These are phyloP conservation scores for Acrocephalus arundinaceus DNA, from an alignment of 2,113 vertebrate genomes.

Conservation along the genomic window DNA sequence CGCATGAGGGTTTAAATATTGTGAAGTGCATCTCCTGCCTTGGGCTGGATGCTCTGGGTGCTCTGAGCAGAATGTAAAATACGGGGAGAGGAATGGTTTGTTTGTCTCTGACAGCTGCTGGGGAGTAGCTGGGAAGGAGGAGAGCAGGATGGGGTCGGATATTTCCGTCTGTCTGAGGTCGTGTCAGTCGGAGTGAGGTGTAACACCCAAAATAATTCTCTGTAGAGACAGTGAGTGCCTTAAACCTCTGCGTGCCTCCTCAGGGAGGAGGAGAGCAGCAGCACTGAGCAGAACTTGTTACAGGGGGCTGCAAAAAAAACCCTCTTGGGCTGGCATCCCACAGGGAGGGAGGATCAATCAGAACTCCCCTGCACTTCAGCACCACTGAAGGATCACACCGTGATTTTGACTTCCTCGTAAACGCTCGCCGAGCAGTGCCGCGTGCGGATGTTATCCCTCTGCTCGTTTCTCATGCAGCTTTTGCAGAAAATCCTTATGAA, in stretches of 20 bases:
- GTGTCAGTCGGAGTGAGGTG: not conserved
- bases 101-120: not conserved
- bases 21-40: constrained; percentile 19
- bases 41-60: not conserved
- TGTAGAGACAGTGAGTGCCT: not conserved
- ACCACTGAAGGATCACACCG: not conserved
- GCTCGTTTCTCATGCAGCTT: not conserved
- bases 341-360: not conserved
- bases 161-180: not conserved
- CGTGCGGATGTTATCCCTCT: not conserved
- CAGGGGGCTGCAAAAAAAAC: not conserved
- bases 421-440: fast-evolving
- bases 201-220: not conserved
- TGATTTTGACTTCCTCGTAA: not conserved
- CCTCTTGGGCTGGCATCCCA: not conserved
- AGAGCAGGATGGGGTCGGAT: not conserved
- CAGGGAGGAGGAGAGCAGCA: not conserved
- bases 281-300: not conserved
- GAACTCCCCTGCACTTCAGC: not conserved
- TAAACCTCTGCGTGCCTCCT: not conserved
- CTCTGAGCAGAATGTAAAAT: not conserved
- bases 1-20: constrained; percentile 34
- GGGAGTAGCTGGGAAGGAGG: not conserved
- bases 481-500: constrained; percentile 8
- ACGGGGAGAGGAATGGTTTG: not conserved